Percentiles rank a stretch among this genome's conserved stretches.
These are phyloP conservation scores for Lithophane leautieri DNA, from an alignment of 2,888 invertebrate genomes.

Conservation along the genomic window DNA sequence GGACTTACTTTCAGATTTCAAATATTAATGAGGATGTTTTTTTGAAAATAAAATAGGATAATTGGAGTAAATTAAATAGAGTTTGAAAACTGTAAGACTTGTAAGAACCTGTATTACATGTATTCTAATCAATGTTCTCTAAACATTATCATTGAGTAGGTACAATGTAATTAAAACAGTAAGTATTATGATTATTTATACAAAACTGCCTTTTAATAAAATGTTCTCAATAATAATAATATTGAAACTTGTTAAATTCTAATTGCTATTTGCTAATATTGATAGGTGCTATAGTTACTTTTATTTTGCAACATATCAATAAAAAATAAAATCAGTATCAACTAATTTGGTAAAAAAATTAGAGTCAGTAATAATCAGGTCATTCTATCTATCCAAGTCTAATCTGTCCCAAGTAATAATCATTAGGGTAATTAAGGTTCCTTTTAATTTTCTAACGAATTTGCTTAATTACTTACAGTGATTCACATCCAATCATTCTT, in stretches of 20 bases:
- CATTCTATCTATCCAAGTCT: background rate
- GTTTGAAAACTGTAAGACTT: too few relatives aligned
- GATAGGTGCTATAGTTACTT: background rate
- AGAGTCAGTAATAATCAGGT: background rate
- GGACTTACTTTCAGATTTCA: conserved; percentile 31
- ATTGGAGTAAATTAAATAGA: conserved; percentile 15
- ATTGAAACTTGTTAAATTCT: background rate
- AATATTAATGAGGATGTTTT: background rate
- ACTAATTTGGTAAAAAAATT: background rate
- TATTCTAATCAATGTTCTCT: background rate
- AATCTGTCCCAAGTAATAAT: conserved; percentile 17
- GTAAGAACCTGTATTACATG: background rate
- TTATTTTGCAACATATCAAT: background rate
- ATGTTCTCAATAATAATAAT: background rate
- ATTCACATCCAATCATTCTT: conserved; percentile 30
- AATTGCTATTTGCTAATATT: background rate
- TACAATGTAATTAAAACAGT: background rate
- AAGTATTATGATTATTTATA: background rate
- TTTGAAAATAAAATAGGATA: conserved; percentile 8
- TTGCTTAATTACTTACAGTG: conserved; percentile 39
- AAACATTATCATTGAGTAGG: background rate
- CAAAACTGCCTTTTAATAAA: background rate
- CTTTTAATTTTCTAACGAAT: conserved; percentile 26
- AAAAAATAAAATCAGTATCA: background rate
- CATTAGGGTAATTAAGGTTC: conserved; percentile 13